phyloP scores from a whole-genome alignment of 2,113 vertebrate genomes.

The Callocephalon fimbriatum region DNA sequence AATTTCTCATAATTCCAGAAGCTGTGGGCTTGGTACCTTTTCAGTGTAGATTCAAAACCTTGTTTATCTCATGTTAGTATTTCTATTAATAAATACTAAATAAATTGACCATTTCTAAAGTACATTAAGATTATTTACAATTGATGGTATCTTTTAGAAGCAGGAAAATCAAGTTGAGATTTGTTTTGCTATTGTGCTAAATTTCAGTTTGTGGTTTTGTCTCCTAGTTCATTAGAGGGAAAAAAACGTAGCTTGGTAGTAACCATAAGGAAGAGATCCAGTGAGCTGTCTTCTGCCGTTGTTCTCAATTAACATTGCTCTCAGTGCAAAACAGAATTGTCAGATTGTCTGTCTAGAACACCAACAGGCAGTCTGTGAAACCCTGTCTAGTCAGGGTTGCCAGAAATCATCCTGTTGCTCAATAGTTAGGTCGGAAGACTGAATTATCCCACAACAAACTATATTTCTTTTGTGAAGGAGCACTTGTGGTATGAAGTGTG shows the following conservation, averaged over 20 bases:
- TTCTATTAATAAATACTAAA: background rate
- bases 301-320: background rate
- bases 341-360: background rate
- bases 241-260: background rate
- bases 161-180: background rate
- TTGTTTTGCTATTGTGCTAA: background rate
- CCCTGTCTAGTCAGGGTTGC: background rate
- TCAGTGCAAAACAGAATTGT: background rate
- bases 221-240: background rate
- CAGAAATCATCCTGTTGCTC: background rate
- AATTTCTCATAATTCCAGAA: background rate
- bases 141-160: background rate
- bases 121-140: background rate
- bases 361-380: background rate
- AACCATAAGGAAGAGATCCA: background rate
- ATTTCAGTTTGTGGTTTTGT: background rate
- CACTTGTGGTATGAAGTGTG: background rate
- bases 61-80: background rate
- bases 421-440: background rate
- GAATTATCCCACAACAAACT: background rate
- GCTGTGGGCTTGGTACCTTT: background rate
- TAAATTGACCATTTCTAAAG: background rate
- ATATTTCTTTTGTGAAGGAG: background rate
- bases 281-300: background rate
- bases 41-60: background rate